Conservation (phyloP, 2,888 invertebrate genomes). For the Tiphia femorata region DNA sequence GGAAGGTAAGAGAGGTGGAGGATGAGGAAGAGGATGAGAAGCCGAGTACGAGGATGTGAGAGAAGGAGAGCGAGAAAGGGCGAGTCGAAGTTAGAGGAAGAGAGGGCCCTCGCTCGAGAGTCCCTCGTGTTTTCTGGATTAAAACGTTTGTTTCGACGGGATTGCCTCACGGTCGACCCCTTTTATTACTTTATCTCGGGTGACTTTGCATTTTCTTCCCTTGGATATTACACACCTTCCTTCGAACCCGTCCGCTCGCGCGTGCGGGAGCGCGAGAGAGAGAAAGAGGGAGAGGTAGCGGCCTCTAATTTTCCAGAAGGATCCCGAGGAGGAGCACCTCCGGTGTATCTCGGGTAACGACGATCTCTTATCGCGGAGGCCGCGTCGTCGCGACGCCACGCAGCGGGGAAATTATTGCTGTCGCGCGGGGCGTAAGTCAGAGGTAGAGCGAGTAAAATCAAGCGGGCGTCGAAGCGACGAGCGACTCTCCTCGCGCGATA, state of each 20-base stretch:
- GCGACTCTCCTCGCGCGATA: no score
- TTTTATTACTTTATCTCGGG: slow-evolving; percentile 41
- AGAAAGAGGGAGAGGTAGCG: no score
- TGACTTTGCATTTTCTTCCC: slow-evolving; percentile 35
- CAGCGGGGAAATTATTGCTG: neutral
- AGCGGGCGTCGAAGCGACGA: no score
- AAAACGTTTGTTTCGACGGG: slow-evolving; percentile 50
- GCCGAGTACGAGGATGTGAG: slow-evolving; percentile 3
- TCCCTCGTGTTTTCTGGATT: slow-evolving; percentile 44
- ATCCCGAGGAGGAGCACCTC: no score
- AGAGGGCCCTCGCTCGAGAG: slow-evolving; percentile 5
- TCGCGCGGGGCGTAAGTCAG: neutral
- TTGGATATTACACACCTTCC: slow-evolving; percentile 21
- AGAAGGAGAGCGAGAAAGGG: slow-evolving; percentile 1
- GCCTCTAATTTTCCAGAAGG: no score
- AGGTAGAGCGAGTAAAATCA: neutral
- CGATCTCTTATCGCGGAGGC: no score
- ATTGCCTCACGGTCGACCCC: slow-evolving; percentile 38
- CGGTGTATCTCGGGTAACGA: no score
- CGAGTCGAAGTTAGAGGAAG: neutral
- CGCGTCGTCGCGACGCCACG: no score
- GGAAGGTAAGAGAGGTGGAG: neutral
- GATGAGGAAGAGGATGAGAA: slow-evolving; percentile 6
- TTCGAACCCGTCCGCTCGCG: neutral
- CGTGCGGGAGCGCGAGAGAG: no score